Percentiles rank a stretch among this genome's conserved stretches.
phyloP scores from a whole-genome alignment of 92 coral and sea anemone genomes.

The Phenganax stokvisi region DNA sequence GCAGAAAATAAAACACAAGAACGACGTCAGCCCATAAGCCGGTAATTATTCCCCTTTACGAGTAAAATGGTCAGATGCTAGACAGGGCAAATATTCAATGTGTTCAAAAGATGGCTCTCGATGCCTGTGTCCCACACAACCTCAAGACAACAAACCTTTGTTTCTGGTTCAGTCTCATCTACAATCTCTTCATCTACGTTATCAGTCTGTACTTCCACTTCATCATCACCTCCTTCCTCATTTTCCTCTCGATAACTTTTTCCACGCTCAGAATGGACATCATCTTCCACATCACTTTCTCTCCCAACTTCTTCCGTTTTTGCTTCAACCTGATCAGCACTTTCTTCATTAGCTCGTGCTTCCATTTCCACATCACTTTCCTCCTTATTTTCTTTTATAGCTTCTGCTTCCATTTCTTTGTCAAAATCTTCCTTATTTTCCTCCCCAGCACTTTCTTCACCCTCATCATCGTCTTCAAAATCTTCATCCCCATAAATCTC shows the following conservation, averaged over 20 bases:
- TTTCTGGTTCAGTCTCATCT: conserved; percentile 26
- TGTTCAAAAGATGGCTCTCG: too few relatives aligned
- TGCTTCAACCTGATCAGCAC: conserved; percentile 65
- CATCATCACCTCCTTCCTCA: conserved; percentile 1
- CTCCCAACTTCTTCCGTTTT: conserved; percentile 29
- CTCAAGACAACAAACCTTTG: not conserved
- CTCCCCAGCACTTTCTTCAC: not conserved
- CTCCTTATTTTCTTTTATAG: conserved; percentile 9
- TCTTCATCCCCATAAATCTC: conserved; percentile 45
- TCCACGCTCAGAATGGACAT: not conserved
- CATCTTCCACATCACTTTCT: not conserved
- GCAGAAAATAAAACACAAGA: too few relatives aligned
- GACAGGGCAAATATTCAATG: too few relatives aligned
- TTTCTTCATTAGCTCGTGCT: conserved; percentile 47
- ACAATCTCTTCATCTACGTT: conserved; percentile 26
- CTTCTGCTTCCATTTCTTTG: conserved; percentile 4
- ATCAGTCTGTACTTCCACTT: conserved; percentile 8
- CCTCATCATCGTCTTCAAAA: conserved; percentile 34
- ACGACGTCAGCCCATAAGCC: not conserved
- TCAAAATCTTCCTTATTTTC: not conserved
- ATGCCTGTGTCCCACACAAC: too few relatives aligned
- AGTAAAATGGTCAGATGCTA: too few relatives aligned
- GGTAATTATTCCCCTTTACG: not conserved
- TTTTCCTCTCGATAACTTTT: conserved; percentile 1
- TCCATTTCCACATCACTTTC: not conserved